Base-by-base conservation (phyloP, 2,113 vertebrate species). In the Rhipidura dahli region DNA sequence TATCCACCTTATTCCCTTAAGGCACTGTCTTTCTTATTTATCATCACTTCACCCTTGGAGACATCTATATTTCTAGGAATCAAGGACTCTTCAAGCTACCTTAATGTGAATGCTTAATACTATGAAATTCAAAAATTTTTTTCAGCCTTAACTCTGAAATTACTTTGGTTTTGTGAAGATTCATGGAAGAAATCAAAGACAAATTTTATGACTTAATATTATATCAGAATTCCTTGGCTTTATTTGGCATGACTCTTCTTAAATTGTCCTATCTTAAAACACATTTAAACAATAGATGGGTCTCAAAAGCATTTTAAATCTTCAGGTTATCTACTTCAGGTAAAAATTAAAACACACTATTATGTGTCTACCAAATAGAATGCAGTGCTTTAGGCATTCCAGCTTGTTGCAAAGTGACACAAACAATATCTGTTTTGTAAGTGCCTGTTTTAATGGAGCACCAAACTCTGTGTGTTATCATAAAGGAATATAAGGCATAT, bases 331-430 rank as follows among this genome's bases (percentile, higher is more conserved):
- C 68, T 90, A 35, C 87, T 97, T 89, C 85, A 89, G 94, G 85
- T 97, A 95, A 89, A 98, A 98, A 95, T 97, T 94, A 96, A 95
- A 97, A 78, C 50, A 90, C 19, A 8, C 28, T 87, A 84, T 97
- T 97, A 95, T 94, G 35, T 80, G 68, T 84, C 94, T 94, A 87
- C 54, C 42, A 97, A 98, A 97, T 92, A 79, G 87, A 98, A 33
- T 81, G 93, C 53, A 93, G 68, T 54, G 97, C 97, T 98, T 94
- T 47, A 92, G 97, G 97, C 97, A 60, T 91, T 73, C 56, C 63
- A 91, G 68, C 92, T 95, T 95, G 75, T 95, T 5, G 24, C 83
- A 88, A 97, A 96, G 77, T 85, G 61, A 65, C 71, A 65, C 64
- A 94, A 95, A 97, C 50, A 87, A n/a, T 93, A 82, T 96, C 92